Conservation (phyloP, 1,140 invertebrate genomes). For the Ips nitidus region DNA sequence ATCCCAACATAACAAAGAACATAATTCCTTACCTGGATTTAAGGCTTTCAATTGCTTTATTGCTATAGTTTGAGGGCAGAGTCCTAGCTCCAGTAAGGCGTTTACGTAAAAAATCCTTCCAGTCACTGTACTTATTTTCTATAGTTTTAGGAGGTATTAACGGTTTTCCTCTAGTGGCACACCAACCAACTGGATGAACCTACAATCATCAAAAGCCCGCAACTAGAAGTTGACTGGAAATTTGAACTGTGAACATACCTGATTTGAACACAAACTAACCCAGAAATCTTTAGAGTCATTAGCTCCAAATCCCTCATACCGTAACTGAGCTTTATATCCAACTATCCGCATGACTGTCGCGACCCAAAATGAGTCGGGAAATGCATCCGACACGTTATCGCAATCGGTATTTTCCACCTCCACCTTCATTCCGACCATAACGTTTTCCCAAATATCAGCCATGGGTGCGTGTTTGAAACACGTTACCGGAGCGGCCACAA, state of each 20-base stretch:
- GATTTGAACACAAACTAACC: slow-evolving; percentile 90
- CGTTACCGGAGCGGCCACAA: slow-evolving; percentile 83
- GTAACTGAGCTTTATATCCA: slow-evolving; percentile 88
- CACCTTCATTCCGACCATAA: slow-evolving; percentile 90
- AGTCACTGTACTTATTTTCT: slow-evolving; percentile 90
- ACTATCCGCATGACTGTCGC: slow-evolving; percentile 88
- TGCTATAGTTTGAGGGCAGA: slow-evolving; percentile 87
- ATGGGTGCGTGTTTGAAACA: slow-evolving; percentile 91
- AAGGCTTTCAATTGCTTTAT: slow-evolving; percentile 80
- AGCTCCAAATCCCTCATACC: slow-evolving; percentile 92
- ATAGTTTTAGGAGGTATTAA: slow-evolving; percentile 89
- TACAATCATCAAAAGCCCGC: not conserved
- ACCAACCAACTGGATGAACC: slow-evolving; percentile 96
- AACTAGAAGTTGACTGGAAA: not conserved
- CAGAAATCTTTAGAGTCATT: slow-evolving; percentile 91
- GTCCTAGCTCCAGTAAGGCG: slow-evolving; percentile 88
- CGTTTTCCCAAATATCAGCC: slow-evolving; percentile 89
- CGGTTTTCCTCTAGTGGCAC: slow-evolving; percentile 91
- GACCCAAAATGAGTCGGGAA: slow-evolving; percentile 90
- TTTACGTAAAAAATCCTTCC: slow-evolving; percentile 92
- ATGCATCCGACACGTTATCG: slow-evolving; percentile 74
- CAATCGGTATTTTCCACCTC: slow-evolving; percentile 92
- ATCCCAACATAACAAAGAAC: too few relatives aligned
- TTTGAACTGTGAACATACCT: slow-evolving; percentile 46
- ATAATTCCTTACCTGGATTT: slow-evolving; percentile 59